Percentiles rank a stretch among this genome's conserved stretches.
These are phyloP conservation scores for Heliconius congener DNA, from an alignment of 1,140 invertebrate species.

Conservation along the genomic window DNA sequence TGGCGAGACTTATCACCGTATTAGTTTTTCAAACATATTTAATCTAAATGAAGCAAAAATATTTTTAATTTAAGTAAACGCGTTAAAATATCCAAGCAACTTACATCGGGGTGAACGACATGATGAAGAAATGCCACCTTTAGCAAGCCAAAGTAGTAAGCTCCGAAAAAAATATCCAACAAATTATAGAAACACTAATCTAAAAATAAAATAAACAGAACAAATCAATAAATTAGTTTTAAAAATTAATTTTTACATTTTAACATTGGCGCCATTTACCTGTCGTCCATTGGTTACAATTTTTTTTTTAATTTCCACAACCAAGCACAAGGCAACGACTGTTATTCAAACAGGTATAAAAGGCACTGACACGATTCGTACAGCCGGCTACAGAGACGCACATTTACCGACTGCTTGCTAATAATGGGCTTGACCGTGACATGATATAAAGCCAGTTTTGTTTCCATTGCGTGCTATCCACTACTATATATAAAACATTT, in stretches of 20 bases:
- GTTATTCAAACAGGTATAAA: constrained; percentile 31
- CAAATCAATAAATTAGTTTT: constrained; percentile 23
- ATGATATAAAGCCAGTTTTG: neutral
- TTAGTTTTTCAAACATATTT: neutral
- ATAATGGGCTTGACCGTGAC: constrained; percentile 7
- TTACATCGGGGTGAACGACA: constrained; percentile 77
- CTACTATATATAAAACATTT: constrained; percentile 10
- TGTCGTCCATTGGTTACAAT: constrained; percentile 34
- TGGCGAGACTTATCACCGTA: no score
- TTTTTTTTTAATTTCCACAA: constrained; percentile 27
- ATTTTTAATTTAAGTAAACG: neutral
- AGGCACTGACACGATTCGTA: constrained; percentile 39
- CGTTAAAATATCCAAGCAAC: constrained; percentile 47
- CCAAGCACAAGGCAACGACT: constrained; percentile 16
- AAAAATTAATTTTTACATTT: neutral
- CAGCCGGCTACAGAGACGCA: constrained; percentile 56
- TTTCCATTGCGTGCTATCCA: constrained; percentile 10
- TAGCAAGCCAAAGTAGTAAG: constrained; percentile 48
- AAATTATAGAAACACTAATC: constrained; percentile 50
- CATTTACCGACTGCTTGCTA: constrained; percentile 41
- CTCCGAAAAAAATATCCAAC: constrained; percentile 35
- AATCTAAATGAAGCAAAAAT: neutral
- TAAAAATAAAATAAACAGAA: constrained; percentile 53
- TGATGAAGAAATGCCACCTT: constrained; percentile 38
- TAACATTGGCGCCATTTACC: constrained; percentile 31